Percentiles rank a stretch among this genome's conserved stretches.
phyloP scores from a whole-genome alignment of 1,140 invertebrate species.

The Pogonomyrmex californicus region DNA sequence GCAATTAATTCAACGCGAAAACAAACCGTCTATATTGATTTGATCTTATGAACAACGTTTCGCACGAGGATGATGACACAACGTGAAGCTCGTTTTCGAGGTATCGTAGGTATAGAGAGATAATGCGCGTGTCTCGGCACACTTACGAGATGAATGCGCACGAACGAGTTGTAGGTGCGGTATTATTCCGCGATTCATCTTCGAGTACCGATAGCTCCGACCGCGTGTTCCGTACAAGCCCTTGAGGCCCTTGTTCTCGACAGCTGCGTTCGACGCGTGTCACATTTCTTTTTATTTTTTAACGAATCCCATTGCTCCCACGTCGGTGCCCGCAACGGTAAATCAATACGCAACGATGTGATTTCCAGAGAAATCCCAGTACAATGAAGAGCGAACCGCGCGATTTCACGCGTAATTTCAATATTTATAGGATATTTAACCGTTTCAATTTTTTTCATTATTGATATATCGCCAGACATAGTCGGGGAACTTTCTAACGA shows the following conservation, averaged over 20 bases:
- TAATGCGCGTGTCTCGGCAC: neutral
- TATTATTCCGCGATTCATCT: conserved; percentile 39
- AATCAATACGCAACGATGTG: conserved; percentile 46
- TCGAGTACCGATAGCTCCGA: neutral
- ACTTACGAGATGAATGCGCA: conserved; percentile 4
- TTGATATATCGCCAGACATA: neutral
- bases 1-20: neutral
- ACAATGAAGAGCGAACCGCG: neutral
- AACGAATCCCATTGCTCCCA: neutral
- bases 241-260: conserved; percentile 28
- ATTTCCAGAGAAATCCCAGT: conserved; percentile 36
- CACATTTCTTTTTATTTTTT: conserved; percentile 27
- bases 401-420: neutral
- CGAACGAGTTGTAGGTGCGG: neutral
- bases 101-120: neutral
- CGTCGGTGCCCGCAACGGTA: conserved; percentile 8
- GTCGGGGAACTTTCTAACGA: neutral
- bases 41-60: neutral
- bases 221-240: neutral
- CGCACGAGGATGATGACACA: neutral
- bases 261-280: conserved; percentile 53
- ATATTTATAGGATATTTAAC: conserved; percentile 31
- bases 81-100: neutral
- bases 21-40: neutral
- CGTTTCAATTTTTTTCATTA: conserved; percentile 4